Percentiles rank a stretch among this genome's conserved stretches.
Conservation (phyloP, 1,140 invertebrate species). For the Lycorma delicatula region DNA sequence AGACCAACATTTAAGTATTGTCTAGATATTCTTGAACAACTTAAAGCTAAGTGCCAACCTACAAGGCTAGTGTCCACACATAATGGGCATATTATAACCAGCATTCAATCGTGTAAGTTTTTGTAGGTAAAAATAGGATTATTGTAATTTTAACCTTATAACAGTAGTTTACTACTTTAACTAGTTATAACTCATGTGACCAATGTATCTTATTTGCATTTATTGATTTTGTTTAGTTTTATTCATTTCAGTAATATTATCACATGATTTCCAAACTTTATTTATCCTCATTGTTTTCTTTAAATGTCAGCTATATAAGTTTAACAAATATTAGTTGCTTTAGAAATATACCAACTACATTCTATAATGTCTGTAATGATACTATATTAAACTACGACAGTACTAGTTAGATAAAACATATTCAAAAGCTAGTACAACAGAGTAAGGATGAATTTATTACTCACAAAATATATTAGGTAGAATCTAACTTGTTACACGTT, state of each 20-base stretch:
- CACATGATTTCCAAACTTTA: no score
- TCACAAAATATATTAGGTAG: no score
- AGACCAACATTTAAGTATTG: slow-evolving; percentile 72
- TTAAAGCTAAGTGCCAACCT: background rate
- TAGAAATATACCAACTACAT: no score
- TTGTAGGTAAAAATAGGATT: background rate
- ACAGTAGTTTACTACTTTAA: background rate
- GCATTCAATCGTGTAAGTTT: background rate
- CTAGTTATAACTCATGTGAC: background rate
- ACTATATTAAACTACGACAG: no score
- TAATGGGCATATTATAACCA: background rate
- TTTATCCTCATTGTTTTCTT: no score
- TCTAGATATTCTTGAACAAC: slow-evolving; percentile 49
- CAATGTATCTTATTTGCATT: background rate
- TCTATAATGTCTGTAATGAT: no score
- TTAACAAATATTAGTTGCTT: no score
- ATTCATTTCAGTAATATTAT: background rate
- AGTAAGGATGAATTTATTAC: no score
- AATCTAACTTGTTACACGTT: no score
- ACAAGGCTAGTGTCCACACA: background rate
- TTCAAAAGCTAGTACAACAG: no score
- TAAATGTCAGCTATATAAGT: no score
- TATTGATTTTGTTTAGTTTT: background rate
- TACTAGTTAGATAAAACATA: no score
- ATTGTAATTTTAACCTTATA: background rate